Evolutionary conservation across 2,888 invertebrate genomes (phyloP), one percentile per base, ranked within the genome.

Genomic region (Eugnorisma glareosa): DNA sequence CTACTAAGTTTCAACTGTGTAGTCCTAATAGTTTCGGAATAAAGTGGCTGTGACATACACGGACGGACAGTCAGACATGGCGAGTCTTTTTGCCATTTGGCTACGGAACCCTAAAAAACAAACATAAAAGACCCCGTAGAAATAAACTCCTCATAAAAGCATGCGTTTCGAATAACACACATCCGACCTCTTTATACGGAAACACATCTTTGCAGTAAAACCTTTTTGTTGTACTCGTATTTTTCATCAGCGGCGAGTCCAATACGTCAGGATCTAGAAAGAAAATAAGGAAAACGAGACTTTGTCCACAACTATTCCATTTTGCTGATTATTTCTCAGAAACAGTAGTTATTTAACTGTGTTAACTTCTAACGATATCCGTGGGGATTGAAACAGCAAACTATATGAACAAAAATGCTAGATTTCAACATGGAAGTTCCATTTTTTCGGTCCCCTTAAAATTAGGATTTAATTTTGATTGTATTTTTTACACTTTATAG

Each of bases 291-390:
- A 79, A 73, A 80, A 40, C 31, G 15, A 45, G 31, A n/a, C n/a
- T 40, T 67, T 40, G 61, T 73, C 31, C 43, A 48, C 79, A 73
- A 79, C 74, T n/a, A 31, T 18, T 63, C 31, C 51, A 67, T 67
- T 79, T 64, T n/a, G 1, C n/a, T 80, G 74, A 79, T 67, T 74
- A 67, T 67, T 63, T 80, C 3, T 31, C 13, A 45, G 51, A 43
- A 13, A 8, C 31, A 31, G 15, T 67, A 54, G 73, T 64, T 54
- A 54, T 54, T 45, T 73, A 73, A 79, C 61, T 80, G 18, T 8
- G 31, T 63, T 40, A 80, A 73, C 73, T 79, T 59, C 57, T 59
- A 67, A 72, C 51, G 59, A 45, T 79, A 43, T 43, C 57, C 18
- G 18, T 18, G 24, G 28, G 15, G 43, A 51, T 7, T 59, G 28